Conservation (phyloP, 2,797 vertebrate species). For the Anguilla marmorata region DNA sequence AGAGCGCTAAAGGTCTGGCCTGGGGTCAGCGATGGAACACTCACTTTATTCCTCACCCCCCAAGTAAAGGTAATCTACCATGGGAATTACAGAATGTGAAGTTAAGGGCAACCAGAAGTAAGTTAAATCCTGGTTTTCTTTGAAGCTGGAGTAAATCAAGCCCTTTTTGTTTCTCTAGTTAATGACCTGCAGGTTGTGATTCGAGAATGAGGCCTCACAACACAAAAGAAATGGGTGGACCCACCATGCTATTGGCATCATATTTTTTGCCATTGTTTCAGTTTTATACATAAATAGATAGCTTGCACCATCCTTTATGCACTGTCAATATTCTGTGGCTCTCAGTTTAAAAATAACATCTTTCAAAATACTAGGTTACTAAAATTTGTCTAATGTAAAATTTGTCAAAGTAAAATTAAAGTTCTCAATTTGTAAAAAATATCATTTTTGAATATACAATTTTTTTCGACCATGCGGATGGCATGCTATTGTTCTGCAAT, state of each 20-base stretch:
- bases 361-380: not conserved
- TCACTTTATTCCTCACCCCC: not conserved
- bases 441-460: not conserved
- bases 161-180: constrained; percentile 12
- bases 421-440: not conserved
- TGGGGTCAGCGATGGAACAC: not conserved
- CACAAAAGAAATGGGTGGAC: not conserved
- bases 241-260: not conserved
- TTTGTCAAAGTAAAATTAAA: not conserved
- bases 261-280: not conserved
- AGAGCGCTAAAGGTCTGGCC: not conserved
- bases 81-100: constrained; percentile 9
- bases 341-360: not conserved
- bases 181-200: constrained; percentile 1
- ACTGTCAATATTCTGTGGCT: not conserved
- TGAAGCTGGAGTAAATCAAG: constrained; percentile 10
- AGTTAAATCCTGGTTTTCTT: constrained; percentile 5
- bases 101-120: constrained; percentile 14
- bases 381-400: not conserved
- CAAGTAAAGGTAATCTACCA: not conserved
- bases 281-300: not conserved
- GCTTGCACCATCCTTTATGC: no score
- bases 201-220: not conserved
- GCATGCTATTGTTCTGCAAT: not conserved
- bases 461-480: not conserved